Conservation (phyloP, 2,797 vertebrate species). For the Pangasius djambal region DNA sequence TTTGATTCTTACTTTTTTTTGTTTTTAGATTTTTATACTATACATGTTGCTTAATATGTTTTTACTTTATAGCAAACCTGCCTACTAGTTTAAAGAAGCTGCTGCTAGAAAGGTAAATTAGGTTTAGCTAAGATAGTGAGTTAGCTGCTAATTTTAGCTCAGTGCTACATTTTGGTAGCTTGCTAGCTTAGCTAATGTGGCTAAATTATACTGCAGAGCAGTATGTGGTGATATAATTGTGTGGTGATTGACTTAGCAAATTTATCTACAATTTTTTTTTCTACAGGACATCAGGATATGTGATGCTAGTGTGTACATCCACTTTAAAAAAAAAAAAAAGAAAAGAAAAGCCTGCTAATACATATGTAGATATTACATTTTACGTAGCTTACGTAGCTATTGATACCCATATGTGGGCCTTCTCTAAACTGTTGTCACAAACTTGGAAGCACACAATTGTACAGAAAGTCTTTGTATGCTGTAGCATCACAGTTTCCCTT, state of each 20-base stretch:
- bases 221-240: neutral
- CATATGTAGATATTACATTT: neutral
- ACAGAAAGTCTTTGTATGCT: too few relatives aligned
- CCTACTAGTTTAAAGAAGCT: neutral
- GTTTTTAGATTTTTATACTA: neutral
- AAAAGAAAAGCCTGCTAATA: neutral
- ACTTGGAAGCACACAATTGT: neutral
- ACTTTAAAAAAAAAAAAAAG: neutral
- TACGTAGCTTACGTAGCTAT: neutral
- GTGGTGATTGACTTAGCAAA: neutral
- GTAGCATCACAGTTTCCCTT: too few relatives aligned
- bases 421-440: neutral
- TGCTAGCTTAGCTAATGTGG: neutral
- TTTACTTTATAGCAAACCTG: neutral
- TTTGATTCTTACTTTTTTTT: neutral
- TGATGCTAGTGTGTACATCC: neutral
- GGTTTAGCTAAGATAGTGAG: neutral
- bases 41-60: neutral
- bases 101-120: neutral
- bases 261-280: neutral
- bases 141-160: neutral
- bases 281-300: neutral
- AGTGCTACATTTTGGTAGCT: neutral
- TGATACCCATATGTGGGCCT: neutral
- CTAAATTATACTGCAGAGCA: neutral